A percentile compares a stretch with the other conserved stretches of the same genome.
phyloP scores from a whole-genome alignment of 1,140 invertebrate genomes.

The Diuraphis noxia region DNA sequence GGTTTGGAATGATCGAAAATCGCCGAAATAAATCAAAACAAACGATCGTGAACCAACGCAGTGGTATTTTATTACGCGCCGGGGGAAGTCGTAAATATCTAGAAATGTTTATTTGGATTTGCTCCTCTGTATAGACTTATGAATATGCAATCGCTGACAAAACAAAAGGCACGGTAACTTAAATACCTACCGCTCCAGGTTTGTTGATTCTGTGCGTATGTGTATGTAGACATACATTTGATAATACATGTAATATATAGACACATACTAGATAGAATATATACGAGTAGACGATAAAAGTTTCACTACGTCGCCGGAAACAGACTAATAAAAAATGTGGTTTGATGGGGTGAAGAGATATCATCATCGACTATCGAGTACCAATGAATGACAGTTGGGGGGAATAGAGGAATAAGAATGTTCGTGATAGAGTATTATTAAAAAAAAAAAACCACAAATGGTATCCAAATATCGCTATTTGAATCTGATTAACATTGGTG shows the following conservation, averaged over 20 bases:
- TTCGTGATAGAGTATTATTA: neutral
- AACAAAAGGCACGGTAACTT: slow-evolving; percentile 14
- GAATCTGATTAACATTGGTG: slow-evolving; percentile 10
- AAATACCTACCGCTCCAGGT: neutral
- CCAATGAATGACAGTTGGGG: neutral
- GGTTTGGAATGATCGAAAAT: neutral
- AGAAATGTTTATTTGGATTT: slow-evolving; percentile 22
- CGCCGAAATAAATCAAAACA: neutral
- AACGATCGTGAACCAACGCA: neutral
- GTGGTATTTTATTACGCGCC: neutral
- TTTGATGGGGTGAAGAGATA: slow-evolving; percentile 39
- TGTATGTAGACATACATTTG: neutral
- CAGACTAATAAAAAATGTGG: slow-evolving; percentile 46
- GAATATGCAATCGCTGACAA: slow-evolving; percentile 29
- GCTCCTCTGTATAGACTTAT: neutral
- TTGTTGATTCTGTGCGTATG: neutral
- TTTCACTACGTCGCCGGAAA: neutral
- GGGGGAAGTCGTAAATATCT: slow-evolving; percentile 36
- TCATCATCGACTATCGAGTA: neutral
- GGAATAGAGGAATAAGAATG: neutral
- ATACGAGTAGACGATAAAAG: slow-evolving; percentile 4
- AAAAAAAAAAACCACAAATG: neutral
- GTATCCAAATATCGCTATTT: neutral
- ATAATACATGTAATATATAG: neutral
- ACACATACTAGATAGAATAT: neutral